A percentile compares a stretch with the other conserved stretches of the same genome.
Evolutionary conservation across 2,797 vertebrate genomes (phyloP).

Genomic region (Ptychadena robeensis): DNA sequence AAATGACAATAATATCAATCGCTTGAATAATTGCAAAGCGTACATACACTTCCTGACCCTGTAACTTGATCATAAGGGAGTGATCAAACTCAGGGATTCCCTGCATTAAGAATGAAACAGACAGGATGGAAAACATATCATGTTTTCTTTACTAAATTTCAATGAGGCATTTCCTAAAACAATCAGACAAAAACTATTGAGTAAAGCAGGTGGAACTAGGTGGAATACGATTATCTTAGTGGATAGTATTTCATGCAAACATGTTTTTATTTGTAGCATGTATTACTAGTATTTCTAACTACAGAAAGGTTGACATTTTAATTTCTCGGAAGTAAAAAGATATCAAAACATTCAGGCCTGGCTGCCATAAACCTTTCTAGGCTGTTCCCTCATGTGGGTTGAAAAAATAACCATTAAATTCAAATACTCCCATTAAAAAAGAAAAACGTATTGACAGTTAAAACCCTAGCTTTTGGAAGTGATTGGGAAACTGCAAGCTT

Average conservation of each 20-base stretch:
- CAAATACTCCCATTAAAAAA: too few relatives aligned
- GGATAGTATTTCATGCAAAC: conserved; percentile 33
- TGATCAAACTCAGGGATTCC: neutral
- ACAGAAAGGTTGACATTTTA: neutral
- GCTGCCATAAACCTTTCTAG: neutral
- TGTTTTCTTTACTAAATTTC: neutral
- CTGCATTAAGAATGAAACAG: neutral
- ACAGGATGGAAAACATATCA: conserved; percentile 15
- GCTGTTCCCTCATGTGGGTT: too few relatives aligned
- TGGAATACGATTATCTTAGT: conserved; percentile 5
- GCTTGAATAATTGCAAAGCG: neutral
- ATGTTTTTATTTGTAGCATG: neutral
- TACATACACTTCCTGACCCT: conserved; percentile 31
- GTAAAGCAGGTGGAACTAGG: neutral
- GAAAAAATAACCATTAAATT: too few relatives aligned
- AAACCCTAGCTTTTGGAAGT: too few relatives aligned
- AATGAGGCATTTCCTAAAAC: conserved; percentile 2
- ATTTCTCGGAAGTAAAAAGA: neutral
- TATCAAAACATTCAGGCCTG: too few relatives aligned
- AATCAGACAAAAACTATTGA: neutral
- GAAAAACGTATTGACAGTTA: too few relatives aligned
- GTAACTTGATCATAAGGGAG: conserved; percentile 44
- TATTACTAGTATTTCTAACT: neutral
- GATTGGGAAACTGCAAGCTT: too few relatives aligned
- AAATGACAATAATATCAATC: conserved; percentile 1